phyloP scores from a whole-genome alignment of 2,888 invertebrate species.

The Macrosiphum euphorbiae region DNA sequence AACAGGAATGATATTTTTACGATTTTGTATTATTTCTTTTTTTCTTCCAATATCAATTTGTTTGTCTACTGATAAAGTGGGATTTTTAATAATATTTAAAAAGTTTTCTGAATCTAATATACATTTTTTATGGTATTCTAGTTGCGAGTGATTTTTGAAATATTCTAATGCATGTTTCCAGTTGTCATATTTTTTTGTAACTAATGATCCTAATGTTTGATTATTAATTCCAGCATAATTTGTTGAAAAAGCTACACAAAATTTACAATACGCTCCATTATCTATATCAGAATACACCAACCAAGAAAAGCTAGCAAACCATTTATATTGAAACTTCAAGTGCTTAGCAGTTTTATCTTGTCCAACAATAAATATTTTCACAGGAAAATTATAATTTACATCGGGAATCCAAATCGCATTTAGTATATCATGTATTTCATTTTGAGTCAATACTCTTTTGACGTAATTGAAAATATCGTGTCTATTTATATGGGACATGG shows the following conservation, averaged over 20 bases:
- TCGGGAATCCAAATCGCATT: constrained; percentile 41
- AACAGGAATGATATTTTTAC: no score
- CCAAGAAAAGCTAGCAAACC: constrained; percentile 48
- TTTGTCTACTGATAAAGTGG: no score
- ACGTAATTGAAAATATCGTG: constrained; percentile 30
- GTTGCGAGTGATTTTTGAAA: not conserved
- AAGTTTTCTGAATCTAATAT: no score
- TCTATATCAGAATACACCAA: constrained; percentile 44
- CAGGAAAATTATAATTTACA: constrained; percentile 37
- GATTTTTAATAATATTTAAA: no score
- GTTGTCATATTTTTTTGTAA: constrained; percentile 14
- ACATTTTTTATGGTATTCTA: constrained; percentile 10
- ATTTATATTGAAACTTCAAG: constrained; percentile 56
- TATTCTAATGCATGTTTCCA: not conserved
- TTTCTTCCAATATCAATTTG: no score
- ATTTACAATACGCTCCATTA: constrained; percentile 44
- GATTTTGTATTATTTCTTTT: no score
- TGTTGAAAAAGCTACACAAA: constrained; percentile 43
- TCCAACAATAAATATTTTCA: not conserved
- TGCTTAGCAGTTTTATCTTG: not conserved
- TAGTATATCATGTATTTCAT: constrained; percentile 34
- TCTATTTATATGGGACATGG: no score
- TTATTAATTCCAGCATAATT: constrained; percentile 37
- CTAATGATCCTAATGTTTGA: constrained; percentile 16
- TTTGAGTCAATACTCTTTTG: constrained; percentile 25